phyloP scores from a whole-genome alignment of 2,888 invertebrate species.

The Microchrysa polita region DNA sequence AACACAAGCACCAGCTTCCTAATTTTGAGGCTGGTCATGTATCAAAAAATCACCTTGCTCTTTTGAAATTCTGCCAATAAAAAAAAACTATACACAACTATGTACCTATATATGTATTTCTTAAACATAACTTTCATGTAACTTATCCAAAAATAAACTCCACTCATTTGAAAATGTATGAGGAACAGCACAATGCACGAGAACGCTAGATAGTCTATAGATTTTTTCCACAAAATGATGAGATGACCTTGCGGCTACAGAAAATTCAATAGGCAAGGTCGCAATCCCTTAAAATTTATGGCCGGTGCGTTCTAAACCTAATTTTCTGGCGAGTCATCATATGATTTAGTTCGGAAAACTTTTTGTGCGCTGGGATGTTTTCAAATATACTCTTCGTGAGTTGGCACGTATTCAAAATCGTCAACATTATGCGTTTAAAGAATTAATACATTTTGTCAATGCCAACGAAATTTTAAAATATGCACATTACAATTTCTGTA shows the following conservation, averaged over 20 bases:
- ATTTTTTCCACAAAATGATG: background rate
- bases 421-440: no score
- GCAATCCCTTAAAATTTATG: background rate
- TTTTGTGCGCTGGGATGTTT: background rate
- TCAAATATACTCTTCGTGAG: no score
- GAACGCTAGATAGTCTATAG: background rate
- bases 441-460: no score
- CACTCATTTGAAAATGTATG: background rate
- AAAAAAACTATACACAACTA: no score
- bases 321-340: background rate
- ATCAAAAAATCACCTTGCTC: no score
- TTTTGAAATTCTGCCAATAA: no score
- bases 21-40: no score
- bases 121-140: background rate
- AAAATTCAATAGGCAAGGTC: constrained; percentile 9
- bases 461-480: no score
- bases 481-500: no score
- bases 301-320: background rate
- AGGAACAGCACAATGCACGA: no score
- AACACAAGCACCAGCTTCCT: no score
- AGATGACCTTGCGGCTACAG: background rate
- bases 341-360: background rate
- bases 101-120: no score
- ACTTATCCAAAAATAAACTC: background rate
- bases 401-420: constrained; percentile 3